Evolutionary conservation across 2,888 invertebrate species (phyloP), one percentile per base, ranked within the genome.

Genomic region (Invenusta paracnida): DNA sequence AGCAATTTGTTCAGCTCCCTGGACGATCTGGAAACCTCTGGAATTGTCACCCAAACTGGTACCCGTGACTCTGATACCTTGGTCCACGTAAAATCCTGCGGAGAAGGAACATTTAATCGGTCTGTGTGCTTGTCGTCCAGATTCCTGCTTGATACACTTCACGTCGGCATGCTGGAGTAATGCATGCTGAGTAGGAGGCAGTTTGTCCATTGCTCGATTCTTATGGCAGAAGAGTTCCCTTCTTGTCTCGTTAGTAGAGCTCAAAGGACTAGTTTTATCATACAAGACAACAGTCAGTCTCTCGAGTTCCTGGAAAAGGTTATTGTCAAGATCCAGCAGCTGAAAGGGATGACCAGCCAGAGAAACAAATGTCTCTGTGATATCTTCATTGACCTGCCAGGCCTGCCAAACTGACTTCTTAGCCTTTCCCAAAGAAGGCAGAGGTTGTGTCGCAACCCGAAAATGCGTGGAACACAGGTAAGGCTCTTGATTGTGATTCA

Each of bases 401-500:
- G 81, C 81, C 25, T 5, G 81, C 81, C 81, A 79, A 79, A 23
- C 81, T 79, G 81, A 79, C 28, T 79, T 79, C 81, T 79, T 79
- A 23, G 11, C 81, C 28, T 79, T 79, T 79, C 81, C n/a, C n/a
- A 79, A 23, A 13, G n/a, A 79, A 79, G 23, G 81, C 81, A 79
- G 81, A 79, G 81, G 81, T 79, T 79, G 81, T 79, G 28, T 79
- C 81, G n/a, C 81, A 79, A 79, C 81, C 81, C n/a, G 81, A 5
- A 27, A 25, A 79, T 79, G 81, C 81, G n/a, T 82, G 83, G 30
- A 82, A 82, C 29, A 82, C 83, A 30, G 28, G 83, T 30, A 28
- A 30, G 27, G 83, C 23, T 30, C 29, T 2, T 28, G 83, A 25
- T 82, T 28, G 11, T 23, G 23, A 13, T 23, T 82, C 29, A 5